Percentiles rank a stretch among this genome's conserved stretches.
Evolutionary conservation across 2,113 vertebrate genomes (phyloP).

Genomic region (Pterocles burchelli): DNA sequence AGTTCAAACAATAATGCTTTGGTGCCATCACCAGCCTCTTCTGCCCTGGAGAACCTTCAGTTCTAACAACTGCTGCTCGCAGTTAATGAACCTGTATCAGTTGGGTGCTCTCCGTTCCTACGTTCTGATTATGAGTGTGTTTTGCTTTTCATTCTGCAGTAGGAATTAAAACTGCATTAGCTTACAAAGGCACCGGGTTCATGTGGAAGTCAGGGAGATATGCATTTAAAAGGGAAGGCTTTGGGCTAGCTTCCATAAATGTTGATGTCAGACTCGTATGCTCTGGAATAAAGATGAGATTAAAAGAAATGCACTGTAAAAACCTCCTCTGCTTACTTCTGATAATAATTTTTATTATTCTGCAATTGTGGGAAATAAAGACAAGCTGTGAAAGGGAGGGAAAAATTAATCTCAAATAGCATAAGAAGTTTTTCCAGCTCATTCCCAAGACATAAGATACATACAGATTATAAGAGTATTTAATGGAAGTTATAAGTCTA

Average conservation of each 20-base stretch:
- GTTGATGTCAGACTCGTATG: background rate
- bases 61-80: background rate
- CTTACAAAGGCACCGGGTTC: background rate
- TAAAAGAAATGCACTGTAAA: background rate
- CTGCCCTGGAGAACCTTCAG: background rate
- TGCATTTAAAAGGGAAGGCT: background rate
- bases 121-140: background rate
- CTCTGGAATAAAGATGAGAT: background rate
- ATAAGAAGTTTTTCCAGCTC: background rate
- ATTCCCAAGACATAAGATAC: background rate
- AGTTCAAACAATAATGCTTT: rapidly evolving
- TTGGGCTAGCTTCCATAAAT: background rate
- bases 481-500: background rate
- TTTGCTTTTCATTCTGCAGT: background rate
- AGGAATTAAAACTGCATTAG: background rate
- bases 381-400: background rate
- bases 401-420: background rate
- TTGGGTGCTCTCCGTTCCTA: background rate
- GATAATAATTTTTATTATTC: background rate
- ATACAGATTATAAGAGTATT: background rate
- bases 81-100: background rate
- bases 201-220: background rate
- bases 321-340: background rate
- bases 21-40: background rate
- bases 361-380: background rate